Percentiles rank a stretch among this genome's conserved stretches.
Evolutionary conservation across 2,888 invertebrate genomes (phyloP).

Genomic region (Lasius platythorax): DNA sequence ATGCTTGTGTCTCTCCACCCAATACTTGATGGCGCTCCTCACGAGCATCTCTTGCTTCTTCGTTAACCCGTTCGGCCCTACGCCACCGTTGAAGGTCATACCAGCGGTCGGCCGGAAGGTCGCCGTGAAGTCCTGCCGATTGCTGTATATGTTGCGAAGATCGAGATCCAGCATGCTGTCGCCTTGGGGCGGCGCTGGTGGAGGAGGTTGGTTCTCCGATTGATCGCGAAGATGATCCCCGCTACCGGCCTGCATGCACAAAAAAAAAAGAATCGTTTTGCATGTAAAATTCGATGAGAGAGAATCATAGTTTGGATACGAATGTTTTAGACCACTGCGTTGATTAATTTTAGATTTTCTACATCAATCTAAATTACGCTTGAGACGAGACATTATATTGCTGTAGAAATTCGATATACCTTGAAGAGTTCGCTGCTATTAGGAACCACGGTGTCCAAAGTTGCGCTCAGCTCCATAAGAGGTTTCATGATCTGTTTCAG

Average conservation of each 20-base stretch:
- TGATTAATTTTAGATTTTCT: neutral
- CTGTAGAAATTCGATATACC: slow-evolving; percentile 66
- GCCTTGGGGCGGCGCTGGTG: slow-evolving; percentile 72
- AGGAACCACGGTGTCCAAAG: slow-evolving; percentile 91
- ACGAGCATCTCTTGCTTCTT: slow-evolving; percentile 95
- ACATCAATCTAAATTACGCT: neutral
- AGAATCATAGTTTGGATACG: neutral
- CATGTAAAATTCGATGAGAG: neutral
- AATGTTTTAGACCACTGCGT: neutral
- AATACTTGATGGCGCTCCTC: slow-evolving; percentile 95
- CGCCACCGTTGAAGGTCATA: slow-evolving; percentile 85
- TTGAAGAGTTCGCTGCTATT: slow-evolving; percentile 86
- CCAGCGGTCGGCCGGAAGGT: slow-evolving; percentile 89
- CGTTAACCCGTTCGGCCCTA: slow-evolving; percentile 93
- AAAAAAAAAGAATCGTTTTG: neutral
- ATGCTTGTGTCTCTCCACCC: slow-evolving; percentile 96
- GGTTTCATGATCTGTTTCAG: slow-evolving; percentile 95
- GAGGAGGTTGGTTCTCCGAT: slow-evolving; percentile 69
- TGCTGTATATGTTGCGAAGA: slow-evolving; percentile 92
- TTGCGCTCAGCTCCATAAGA: slow-evolving; percentile 94
- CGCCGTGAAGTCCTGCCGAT: slow-evolving; percentile 92
- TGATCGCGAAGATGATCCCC: slow-evolving; percentile 80
- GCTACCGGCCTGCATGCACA: slow-evolving; percentile 79
- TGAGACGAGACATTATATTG: neutral
- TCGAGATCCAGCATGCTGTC: slow-evolving; percentile 88